phyloP scores from a whole-genome alignment of 2,888 invertebrate genomes.

The Tiphia femorata region DNA sequence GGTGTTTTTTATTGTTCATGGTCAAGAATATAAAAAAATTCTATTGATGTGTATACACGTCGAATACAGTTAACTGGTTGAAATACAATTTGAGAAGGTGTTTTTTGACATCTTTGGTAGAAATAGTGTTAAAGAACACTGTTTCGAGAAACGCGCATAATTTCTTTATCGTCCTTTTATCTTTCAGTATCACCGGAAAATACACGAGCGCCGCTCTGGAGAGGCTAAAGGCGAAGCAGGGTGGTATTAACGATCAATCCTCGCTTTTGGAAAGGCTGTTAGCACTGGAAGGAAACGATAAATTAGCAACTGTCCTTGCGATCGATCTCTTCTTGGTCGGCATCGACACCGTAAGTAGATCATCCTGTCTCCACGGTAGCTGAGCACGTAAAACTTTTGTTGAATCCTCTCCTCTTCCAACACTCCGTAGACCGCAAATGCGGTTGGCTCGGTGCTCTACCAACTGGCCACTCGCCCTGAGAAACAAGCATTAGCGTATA shows the following conservation, averaged over 20 bases:
- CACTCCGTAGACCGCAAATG: conserved; percentile 78
- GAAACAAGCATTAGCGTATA: conserved; percentile 75
- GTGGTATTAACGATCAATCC: conserved; percentile 68
- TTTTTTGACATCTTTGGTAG: no score
- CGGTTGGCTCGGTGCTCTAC: conserved; percentile 80
- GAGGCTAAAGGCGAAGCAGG: conserved; percentile 53
- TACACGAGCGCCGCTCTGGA: conserved; percentile 74
- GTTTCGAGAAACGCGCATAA: no score
- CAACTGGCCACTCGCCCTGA: conserved; percentile 77
- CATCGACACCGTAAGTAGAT: conserved; percentile 70
- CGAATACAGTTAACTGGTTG: no score
- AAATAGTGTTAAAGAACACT: no score
- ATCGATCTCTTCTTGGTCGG: conserved; percentile 77
- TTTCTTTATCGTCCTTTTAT: no score
- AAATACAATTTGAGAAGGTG: no score
- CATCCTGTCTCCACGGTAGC: no score
- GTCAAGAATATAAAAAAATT: no score
- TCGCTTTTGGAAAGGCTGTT: conserved; percentile 78
- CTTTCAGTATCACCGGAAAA: conserved; percentile 75
- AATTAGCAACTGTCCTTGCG: conserved; percentile 78
- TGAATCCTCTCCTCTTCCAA: no score
- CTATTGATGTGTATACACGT: no score
- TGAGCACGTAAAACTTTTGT: no score
- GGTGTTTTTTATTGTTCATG: no score
- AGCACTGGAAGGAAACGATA: conserved; percentile 73